Base-by-base conservation (phyloP, 2,888 invertebrate species). In the Aphidius colemani region DNA sequence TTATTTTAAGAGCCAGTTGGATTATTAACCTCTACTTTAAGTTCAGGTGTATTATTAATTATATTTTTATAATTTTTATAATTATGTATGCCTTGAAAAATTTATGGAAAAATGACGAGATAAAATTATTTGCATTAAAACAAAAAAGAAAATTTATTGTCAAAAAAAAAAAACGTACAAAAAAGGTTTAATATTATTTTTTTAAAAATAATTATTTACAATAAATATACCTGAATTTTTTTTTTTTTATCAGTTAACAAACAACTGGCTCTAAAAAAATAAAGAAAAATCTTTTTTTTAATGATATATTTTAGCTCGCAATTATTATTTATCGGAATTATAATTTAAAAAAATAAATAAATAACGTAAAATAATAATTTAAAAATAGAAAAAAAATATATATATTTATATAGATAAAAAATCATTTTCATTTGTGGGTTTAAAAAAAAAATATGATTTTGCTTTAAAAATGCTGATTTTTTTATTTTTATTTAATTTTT, bases 401-500 rank as follows among this genome's bases (percentile, higher is more conserved):
- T 30, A 30, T 30, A n/a, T n/a, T n/a, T n/a, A 30, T 30, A 30
- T 30, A 3, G 30, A 30, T 30, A 2, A 30, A 30, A 30, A 30
- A 4, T 30, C 3, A 30, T 30, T 30, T 18, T 4, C 30, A 30
- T 30, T 30, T 30, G 30, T 30, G 30, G 30, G 30, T 30, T 30
- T n/a, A n/a, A 18, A 18, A 18, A 18, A 30, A 30, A 30, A 30
- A 30, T 30, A 30, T 30, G 30, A 30, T 30, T 30, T 30, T 30
- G 30, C 30, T 30, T 30, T 30, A 30, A 30, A 30, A 30, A 5
- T 30, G 30, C 30, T 30, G 30, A 61, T 40, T 41, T 11, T 39
- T 43, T 55, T 2, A 11, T 61, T 65, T 43, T 53, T 50, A 56
- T n/a, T 53, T 57, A 48, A 48, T 59, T 44, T 41, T 41, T 51